These are phyloP conservation scores for Anarrhichthys ocellatus DNA, from an alignment of 2,113 vertebrate species.

Conservation along the genomic window DNA sequence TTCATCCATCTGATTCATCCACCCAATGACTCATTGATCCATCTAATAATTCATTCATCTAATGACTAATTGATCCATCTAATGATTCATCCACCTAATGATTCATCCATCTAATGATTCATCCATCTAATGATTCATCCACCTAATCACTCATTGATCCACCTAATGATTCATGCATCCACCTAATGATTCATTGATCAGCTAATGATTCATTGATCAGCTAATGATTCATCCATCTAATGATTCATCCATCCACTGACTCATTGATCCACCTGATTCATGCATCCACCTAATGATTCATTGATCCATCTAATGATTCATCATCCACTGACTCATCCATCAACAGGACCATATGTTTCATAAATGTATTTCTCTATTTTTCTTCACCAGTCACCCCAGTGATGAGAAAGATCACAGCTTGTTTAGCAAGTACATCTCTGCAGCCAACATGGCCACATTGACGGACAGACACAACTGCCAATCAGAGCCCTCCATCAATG, in stretches of 20 bases:
- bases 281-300: not conserved
- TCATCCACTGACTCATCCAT: not conserved
- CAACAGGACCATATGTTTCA: not conserved
- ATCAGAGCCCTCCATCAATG: conserved; percentile 81
- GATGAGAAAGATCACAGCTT: conserved; percentile 90
- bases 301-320: not conserved
- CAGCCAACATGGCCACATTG: conserved; percentile 87
- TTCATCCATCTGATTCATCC: not conserved
- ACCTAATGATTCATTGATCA: no score
- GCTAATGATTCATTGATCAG: no score
- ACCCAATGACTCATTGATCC: no score
- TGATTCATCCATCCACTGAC: not conserved
- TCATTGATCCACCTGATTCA: no score
- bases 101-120: not conserved
- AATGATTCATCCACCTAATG: no score
- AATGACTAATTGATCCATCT: no score
- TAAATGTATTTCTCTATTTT: not conserved
- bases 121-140: not conserved
- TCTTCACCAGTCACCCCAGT: conserved; percentile 86
- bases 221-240: not conserved
- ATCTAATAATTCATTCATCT: not conserved
- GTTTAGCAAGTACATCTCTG: conserved; percentile 91
- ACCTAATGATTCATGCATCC: no score
- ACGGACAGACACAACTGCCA: conserved; percentile 82
- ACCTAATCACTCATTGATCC: not conserved